Conservation (phyloP, 2,113 vertebrate species). For the Gnathonemus longibarbis region DNA sequence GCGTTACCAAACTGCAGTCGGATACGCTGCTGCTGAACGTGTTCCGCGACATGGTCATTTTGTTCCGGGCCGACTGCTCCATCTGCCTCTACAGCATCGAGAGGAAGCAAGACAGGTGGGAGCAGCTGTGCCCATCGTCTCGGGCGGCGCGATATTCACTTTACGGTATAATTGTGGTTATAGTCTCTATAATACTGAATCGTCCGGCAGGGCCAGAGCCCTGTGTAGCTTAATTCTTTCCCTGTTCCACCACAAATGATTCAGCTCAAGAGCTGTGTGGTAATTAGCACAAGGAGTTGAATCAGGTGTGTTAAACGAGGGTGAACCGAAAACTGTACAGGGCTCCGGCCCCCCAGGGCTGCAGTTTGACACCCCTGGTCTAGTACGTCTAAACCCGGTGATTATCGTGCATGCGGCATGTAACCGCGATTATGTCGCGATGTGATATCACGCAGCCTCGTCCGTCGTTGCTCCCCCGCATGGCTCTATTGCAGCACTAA, state of each 20-base stretch:
- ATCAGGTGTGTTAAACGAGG: too few relatives aligned
- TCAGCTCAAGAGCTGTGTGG: too few relatives aligned
- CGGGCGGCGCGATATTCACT: neutral
- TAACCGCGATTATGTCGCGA: neutral
- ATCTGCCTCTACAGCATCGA: constrained; percentile 96
- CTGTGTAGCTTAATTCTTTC: too few relatives aligned
- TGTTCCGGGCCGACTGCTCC: constrained; percentile 91
- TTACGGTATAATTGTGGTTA: neutral
- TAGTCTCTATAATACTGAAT: too few relatives aligned
- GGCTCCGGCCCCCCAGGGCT: too few relatives aligned
- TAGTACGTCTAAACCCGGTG: neutral
- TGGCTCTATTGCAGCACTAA: neutral
- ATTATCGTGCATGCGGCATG: neutral
- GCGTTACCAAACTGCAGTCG: constrained; percentile 81
- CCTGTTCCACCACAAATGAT: too few relatives aligned
- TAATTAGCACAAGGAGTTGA: too few relatives aligned
- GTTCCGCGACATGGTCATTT: constrained; percentile 84
- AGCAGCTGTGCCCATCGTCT: neutral
- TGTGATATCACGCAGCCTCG: neutral
- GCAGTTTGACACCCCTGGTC: too few relatives aligned
- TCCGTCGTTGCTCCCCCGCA: neutral
- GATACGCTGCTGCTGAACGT: constrained; percentile 88
- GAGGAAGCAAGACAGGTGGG: constrained; percentile 77
- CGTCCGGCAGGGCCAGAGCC: too few relatives aligned
- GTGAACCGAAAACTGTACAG: too few relatives aligned